These are phyloP conservation scores for Nysson spinosus DNA, from an alignment of 2,888 invertebrate species.

Conservation along the genomic window DNA sequence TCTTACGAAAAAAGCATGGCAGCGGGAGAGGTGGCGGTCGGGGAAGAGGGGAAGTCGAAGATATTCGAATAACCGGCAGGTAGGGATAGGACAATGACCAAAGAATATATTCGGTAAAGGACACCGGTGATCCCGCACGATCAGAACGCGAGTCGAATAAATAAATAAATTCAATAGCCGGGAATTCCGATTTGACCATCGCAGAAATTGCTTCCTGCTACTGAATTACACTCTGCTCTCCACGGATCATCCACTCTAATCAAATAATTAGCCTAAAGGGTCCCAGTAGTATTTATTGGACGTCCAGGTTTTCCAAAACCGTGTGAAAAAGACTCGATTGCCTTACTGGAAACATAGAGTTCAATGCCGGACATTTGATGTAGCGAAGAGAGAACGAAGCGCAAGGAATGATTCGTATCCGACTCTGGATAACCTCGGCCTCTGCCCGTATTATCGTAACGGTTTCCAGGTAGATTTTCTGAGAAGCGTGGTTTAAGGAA, in stretches of 20 bases:
- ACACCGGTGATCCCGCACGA: constrained; percentile 34
- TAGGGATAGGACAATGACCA: constrained; percentile 50
- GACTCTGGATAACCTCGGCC: constrained; percentile 41
- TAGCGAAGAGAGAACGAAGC: constrained; percentile 17
- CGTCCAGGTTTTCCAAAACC: no score
- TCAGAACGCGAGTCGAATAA: constrained; percentile 43
- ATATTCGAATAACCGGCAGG: constrained; percentile 25
- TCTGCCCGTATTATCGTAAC: constrained; percentile 61
- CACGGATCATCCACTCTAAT: no score
- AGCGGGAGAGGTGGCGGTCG: constrained; percentile 3
- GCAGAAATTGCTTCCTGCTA: constrained; percentile 45
- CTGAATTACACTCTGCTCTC: neutral
- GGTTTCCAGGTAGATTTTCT: constrained; percentile 63
- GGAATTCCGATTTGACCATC: constrained; percentile 37
- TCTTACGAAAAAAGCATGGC: constrained; percentile 27
- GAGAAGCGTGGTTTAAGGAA: constrained; percentile 63
- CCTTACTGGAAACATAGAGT: neutral
- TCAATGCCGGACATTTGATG: neutral
- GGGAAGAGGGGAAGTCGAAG: constrained; percentile 8
- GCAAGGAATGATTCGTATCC: constrained; percentile 39
- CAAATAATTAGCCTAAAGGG: no score
- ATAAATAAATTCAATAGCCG: constrained; percentile 41
- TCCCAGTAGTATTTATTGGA: no score
- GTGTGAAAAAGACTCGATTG: neutral
- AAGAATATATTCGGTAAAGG: constrained; percentile 47